Evolutionary conservation across 2,113 vertebrate genomes (phyloP).

Genomic region (Catharus fuscescens): DNA sequence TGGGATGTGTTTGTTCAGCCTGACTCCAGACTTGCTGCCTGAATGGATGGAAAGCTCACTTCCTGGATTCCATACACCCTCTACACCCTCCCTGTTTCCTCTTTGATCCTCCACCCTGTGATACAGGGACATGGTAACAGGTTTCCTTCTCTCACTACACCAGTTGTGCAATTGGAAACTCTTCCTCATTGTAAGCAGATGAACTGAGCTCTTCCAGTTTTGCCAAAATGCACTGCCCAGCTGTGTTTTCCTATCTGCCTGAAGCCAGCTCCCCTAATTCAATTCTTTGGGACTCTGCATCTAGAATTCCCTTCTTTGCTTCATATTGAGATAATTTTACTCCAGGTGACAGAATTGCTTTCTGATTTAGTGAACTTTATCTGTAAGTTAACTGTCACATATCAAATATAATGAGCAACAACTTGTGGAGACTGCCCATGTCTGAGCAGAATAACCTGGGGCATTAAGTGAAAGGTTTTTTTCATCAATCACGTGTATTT

Average conservation of each 20-base stretch:
- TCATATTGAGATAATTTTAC: background rate
- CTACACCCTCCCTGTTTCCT: slow-evolving; percentile 10
- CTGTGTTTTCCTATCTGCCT: background rate
- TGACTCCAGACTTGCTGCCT: background rate
- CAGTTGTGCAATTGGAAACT: background rate
- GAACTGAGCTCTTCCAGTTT: background rate
- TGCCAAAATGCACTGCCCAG: background rate
- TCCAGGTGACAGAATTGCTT: background rate
- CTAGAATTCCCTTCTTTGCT: background rate
- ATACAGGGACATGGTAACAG: background rate
- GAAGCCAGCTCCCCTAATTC: background rate
- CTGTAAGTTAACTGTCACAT: background rate
- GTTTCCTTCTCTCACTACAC: background rate
- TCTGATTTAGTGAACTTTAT: background rate
- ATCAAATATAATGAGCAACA: background rate
- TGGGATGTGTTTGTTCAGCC: slow-evolving; percentile 36
- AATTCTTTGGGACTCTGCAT: background rate
- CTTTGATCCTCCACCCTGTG: slow-evolving; percentile 21
- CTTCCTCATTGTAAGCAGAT: background rate
- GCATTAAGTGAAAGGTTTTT: background rate
- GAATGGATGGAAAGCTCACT: background rate
- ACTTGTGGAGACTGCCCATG: background rate
- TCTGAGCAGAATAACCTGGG: background rate
- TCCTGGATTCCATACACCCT: background rate
- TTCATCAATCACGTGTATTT: background rate